Percentiles rank a stretch among this genome's conserved stretches.
Conservation (phyloP, 2,888 invertebrate species). For the Leptinotarsa tumamoca region DNA sequence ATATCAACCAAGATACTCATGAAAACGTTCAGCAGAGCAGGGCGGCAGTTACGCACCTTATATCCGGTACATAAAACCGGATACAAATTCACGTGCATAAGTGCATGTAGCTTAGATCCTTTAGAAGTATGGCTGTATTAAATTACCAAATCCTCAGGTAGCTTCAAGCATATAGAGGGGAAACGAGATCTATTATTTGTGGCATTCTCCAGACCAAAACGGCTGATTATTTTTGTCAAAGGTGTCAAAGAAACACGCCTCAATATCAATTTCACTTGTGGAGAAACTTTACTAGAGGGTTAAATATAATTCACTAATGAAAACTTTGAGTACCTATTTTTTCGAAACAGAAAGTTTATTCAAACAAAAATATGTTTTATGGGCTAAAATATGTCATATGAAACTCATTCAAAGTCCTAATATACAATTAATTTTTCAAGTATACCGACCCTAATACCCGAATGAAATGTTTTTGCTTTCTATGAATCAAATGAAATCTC, state of each 20-base stretch:
- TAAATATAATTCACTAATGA: too few relatives aligned
- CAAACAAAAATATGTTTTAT: too few relatives aligned
- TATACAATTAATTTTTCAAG: too few relatives aligned
- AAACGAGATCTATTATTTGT: constrained; percentile 12
- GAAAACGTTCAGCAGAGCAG: constrained; percentile 36
- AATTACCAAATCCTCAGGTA: constrained; percentile 42
- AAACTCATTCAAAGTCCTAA: too few relatives aligned
- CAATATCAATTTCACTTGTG: background rate
- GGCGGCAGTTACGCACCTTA: constrained; percentile 53
- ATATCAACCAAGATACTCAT: constrained; percentile 27
- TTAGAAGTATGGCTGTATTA: constrained; percentile 29
- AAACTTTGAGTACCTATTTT: too few relatives aligned
- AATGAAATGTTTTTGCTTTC: too few relatives aligned
- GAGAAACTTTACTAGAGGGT: too few relatives aligned
- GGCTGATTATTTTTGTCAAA: background rate
- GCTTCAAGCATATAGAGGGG: constrained; percentile 5
- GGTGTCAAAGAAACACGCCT: background rate
- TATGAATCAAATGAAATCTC: too few relatives aligned
- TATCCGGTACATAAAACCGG: constrained; percentile 56
- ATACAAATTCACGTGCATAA: constrained; percentile 52
- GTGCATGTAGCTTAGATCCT: constrained; percentile 48
- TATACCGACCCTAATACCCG: too few relatives aligned
- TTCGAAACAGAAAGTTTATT: too few relatives aligned
- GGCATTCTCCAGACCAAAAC: constrained; percentile 20
- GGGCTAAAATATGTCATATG: too few relatives aligned